Evolutionary conservation across 1,140 invertebrate genomes (phyloP), one percentile per base, ranked within the genome.

Genomic region (Vollenhovia emeryi): DNA sequence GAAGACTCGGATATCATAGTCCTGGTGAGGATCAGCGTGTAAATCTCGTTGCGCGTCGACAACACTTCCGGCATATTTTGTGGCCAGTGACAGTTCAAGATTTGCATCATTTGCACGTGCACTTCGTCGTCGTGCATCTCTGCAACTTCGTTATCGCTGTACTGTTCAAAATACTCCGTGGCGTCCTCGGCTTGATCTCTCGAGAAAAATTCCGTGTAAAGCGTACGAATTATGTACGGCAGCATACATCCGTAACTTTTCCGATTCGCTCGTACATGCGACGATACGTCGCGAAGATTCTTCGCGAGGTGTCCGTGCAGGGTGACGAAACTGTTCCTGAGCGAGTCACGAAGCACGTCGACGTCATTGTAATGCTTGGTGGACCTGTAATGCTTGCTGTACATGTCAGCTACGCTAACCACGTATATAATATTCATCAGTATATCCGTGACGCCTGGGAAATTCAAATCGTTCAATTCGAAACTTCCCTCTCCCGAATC

Each of bases 371-470:
- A 91, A 86, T 76, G 74, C 66, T 88, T 85, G 0, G 85, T 83
- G 40, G 88, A 93, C 91, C 92, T 93, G 78, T 94, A 95, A 89
- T 95, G 79, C 27, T 91, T 84, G 18, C 79, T 73, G 62, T 93
- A 93, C 73, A 92, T 79, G 40, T 91, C 59, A 7, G 90, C 90
- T 27, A 94, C 45, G 68, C 87, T 79, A 60, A 92, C 74, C 55
- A 89, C 87, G 74, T 93, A 89, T 21, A 93, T 74, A 45, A 94
- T 55, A 59, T 92, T 86, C 24, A 89, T 74, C 30, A 94, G 45
- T 50, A 87, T 57, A 8, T 85, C 66, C 30, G 43, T 86, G 21
- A 85, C 33, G 24, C 82, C 88, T 15, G 88, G 71, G 30, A 89
- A 66, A 60, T 86, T 57, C 3, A 78, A 2, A 50, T 80, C 13